Conservation (phyloP, 2,888 invertebrate genomes). For the Nipponacmea schrenckii region DNA sequence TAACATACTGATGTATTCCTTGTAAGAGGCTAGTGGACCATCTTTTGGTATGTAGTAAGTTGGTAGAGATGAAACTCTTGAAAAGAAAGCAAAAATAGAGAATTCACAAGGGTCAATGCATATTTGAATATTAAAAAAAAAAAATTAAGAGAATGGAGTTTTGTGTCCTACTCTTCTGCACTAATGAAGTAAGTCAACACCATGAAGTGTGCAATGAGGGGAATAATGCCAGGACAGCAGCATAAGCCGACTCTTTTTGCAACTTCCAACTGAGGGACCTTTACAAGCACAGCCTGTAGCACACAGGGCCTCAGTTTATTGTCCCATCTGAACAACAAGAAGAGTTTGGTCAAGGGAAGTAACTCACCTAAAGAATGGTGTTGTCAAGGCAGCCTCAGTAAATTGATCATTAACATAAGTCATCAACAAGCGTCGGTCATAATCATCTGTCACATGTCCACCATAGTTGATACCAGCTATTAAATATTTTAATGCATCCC, state of each 20-base stretch:
- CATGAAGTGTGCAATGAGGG: too few relatives aligned
- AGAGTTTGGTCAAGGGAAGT: too few relatives aligned
- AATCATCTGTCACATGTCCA: conserved; percentile 83
- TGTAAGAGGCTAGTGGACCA: conserved; percentile 83
- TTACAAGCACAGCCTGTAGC: too few relatives aligned
- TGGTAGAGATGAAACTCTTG: conserved; percentile 80
- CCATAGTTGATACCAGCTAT: conserved; percentile 91
- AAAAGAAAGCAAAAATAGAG: conserved; percentile 20
- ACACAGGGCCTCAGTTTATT: too few relatives aligned
- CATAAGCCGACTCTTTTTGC: too few relatives aligned
- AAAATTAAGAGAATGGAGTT: neutral
- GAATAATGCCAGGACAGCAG: too few relatives aligned
- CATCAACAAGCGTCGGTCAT: conserved; percentile 79
- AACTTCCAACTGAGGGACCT: too few relatives aligned
- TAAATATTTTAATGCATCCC: conserved; percentile 89
- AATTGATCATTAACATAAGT: conserved; percentile 88
- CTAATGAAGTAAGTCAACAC: too few relatives aligned
- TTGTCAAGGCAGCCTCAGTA: conserved; percentile 77
- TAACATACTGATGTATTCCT: conserved; percentile 81
- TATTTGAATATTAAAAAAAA: neutral
- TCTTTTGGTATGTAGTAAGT: conserved; percentile 85
- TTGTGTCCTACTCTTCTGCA: too few relatives aligned
- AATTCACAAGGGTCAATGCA: neutral
- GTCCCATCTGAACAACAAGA: too few relatives aligned
- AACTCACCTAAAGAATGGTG: conserved; percentile 75